Evolutionary conservation across 2,113 vertebrate genomes (phyloP).

Genomic region (Cnemophilus loriae): DNA sequence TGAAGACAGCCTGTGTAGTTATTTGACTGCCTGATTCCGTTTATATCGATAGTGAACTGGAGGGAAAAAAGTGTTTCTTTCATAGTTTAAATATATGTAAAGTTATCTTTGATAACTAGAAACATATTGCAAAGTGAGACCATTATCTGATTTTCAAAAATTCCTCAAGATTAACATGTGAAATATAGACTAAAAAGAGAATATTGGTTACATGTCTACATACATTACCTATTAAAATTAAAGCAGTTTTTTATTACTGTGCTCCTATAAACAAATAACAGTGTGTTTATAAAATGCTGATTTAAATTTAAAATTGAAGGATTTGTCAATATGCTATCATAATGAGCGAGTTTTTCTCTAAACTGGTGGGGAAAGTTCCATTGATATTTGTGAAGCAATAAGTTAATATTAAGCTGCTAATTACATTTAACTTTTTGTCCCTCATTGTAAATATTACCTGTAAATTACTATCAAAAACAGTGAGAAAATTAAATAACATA

Average conservation of each 20-base stretch:
- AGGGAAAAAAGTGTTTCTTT: neutral
- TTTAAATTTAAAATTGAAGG: neutral
- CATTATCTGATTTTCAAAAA: neutral
- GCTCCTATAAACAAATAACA: neutral
- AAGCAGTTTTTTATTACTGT: neutral
- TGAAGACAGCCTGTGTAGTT: neutral
- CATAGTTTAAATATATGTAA: neutral
- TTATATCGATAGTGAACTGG: neutral
- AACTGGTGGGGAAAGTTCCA: neutral
- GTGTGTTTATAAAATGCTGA: fast-evolving
- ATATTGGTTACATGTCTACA: neutral
- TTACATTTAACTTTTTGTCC: neutral
- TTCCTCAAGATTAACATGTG: neutral
- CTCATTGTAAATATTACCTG: neutral
- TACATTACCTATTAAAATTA: neutral
- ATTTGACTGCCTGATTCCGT: neutral
- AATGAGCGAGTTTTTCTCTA: neutral
- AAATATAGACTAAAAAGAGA: neutral
- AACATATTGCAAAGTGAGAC: neutral
- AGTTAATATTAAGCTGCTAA: neutral
- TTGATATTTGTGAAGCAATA: neutral
- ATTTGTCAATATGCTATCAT: neutral
- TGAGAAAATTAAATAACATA: neutral
- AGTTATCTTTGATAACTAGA: neutral
- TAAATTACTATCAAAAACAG: neutral